Evolutionary conservation across 2,113 vertebrate species (phyloP).

Genomic region (Indicator maculatus): DNA sequence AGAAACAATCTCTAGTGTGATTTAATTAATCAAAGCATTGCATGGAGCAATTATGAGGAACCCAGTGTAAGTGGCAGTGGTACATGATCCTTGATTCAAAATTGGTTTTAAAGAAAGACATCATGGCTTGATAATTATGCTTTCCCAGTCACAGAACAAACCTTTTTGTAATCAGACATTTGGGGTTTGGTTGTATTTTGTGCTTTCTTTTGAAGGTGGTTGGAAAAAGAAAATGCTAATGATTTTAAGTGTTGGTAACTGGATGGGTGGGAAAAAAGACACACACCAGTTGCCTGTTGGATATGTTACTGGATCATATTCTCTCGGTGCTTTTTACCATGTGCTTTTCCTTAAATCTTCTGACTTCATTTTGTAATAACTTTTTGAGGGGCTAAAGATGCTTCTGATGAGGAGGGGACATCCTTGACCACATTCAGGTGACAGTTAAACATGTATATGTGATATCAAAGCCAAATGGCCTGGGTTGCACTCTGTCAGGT

Average conservation of each 20-base stretch:
- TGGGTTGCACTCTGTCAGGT: background rate
- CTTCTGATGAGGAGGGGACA: background rate
- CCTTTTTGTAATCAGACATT: background rate
- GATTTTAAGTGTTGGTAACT: background rate
- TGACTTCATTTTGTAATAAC: background rate
- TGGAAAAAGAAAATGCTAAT: background rate
- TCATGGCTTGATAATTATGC: constrained; percentile 71
- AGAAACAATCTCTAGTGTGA: constrained; percentile 80
- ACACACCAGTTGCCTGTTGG: background rate
- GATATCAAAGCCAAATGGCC: background rate
- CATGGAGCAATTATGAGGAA: constrained; percentile 72
- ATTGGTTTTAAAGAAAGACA: constrained; percentile 73
- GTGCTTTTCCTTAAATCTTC: background rate
- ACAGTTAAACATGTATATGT: background rate
- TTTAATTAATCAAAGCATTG: constrained; percentile 80
- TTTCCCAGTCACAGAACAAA: constrained; percentile 39
- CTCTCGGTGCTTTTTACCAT: background rate
- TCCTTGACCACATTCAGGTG: background rate
- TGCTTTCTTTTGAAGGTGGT: background rate
- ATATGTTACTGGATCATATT: background rate
- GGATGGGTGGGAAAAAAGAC: background rate
- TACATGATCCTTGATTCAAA: constrained; percentile 63
- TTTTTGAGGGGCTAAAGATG: background rate
- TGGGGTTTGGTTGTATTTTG: background rate
- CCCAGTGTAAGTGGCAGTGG: constrained; percentile 68